A percentile compares a stretch with the other conserved stretches of the same genome.
phyloP scores from a whole-genome alignment of 2,797 vertebrate species.

The Takifugu ocellatus region DNA sequence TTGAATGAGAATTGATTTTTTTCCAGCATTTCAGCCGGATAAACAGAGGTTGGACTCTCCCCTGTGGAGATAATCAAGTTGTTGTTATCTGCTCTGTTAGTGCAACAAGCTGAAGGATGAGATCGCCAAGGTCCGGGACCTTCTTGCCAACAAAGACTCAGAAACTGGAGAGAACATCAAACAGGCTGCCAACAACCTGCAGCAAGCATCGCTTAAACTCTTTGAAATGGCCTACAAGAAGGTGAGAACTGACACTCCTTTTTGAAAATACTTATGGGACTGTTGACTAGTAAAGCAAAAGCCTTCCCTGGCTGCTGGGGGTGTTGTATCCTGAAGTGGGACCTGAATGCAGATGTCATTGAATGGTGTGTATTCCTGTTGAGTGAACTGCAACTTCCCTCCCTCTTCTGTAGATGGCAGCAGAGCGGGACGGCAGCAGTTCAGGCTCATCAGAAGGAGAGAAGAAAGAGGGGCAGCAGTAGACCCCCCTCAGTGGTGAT shows the following conservation, averaged over 20 bases:
- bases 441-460: constrained; percentile 78
- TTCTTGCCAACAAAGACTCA: constrained; percentile 89
- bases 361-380: not conserved
- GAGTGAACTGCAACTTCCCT: not conserved
- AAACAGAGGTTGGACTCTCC: not conserved
- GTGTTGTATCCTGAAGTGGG: too few species aligned
- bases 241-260: constrained; percentile 66
- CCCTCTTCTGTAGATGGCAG: constrained; percentile 84
- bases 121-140: constrained; percentile 87
- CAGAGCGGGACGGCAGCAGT: constrained; percentile 81
- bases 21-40: too few species aligned
- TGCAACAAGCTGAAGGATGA: constrained; percentile 95
- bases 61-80: not conserved
- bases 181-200: constrained; percentile 88
- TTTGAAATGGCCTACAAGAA: constrained; percentile 99
- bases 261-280: too few species aligned
- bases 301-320: too few species aligned
- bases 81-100: constrained; percentile 55
- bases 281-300: too few species aligned
- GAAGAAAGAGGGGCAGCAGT: constrained; percentile 93
- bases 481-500: constrained; percentile 42
- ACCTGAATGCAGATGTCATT: not conserved
- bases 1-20: too few species aligned
- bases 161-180: constrained; percentile 96
- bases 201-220: constrained; percentile 95